These are phyloP conservation scores for Ectemnius lituratus DNA, from an alignment of 2,888 invertebrate species.

Conservation along the genomic window DNA sequence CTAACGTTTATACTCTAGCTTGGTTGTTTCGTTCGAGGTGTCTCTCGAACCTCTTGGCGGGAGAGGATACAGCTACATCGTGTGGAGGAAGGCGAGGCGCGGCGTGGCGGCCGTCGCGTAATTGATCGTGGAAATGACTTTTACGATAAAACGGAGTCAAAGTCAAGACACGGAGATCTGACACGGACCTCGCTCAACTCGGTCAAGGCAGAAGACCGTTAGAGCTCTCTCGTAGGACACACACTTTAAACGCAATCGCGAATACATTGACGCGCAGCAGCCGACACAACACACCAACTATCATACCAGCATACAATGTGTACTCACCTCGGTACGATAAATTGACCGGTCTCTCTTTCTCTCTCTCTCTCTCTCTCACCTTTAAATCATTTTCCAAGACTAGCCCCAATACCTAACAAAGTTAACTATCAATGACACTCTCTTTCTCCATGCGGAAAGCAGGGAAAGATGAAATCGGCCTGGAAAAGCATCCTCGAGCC, in stretches of 20 bases:
- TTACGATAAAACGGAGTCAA: slow-evolving; percentile 73
- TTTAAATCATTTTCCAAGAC: neutral
- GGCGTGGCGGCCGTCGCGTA: slow-evolving; percentile 23
- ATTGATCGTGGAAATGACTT: slow-evolving; percentile 63
- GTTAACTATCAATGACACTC: neutral
- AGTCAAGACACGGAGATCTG: slow-evolving; percentile 75
- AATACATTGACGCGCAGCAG: slow-evolving; percentile 38
- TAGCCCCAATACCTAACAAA: too few species aligned
- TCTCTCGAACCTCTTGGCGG: too few species aligned
- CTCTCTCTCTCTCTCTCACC: too few species aligned
- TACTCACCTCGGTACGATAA: slow-evolving; percentile 27
- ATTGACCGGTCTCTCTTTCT: neutral
- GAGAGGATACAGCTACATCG: too few species aligned
- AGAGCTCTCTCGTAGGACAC: slow-evolving; percentile 57
- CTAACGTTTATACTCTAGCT: too few species aligned
- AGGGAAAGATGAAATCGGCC: too few species aligned
- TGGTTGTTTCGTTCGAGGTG: too few species aligned
- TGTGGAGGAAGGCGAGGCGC: neutral
- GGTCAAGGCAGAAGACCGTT: slow-evolving; percentile 75
- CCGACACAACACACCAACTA: slow-evolving; percentile 11
- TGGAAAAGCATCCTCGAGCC: too few species aligned
- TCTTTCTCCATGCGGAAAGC: neutral
- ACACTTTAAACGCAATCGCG: slow-evolving; percentile 45
- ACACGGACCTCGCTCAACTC: slow-evolving; percentile 75
- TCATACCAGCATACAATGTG: slow-evolving; percentile 29